Conservation (phyloP, 1,140 invertebrate species). For the Holotrichia oblita region DNA sequence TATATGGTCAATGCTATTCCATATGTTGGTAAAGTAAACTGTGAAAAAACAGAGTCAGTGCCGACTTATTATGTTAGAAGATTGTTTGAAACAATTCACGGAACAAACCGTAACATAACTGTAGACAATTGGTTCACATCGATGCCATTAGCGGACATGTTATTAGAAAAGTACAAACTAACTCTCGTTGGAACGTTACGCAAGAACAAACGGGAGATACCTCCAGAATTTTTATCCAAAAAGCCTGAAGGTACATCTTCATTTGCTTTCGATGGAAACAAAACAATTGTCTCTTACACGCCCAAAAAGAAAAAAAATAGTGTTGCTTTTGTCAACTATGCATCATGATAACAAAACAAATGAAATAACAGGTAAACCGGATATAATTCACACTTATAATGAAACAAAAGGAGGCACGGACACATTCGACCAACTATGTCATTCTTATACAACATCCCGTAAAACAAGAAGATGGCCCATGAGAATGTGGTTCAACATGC, state of each 20-base stretch:
- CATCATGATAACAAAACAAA: not conserved
- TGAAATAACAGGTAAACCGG: slow-evolving; percentile 45
- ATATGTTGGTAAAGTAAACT: slow-evolving; percentile 45
- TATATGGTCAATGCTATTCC: slow-evolving; percentile 45
- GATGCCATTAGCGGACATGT: no score
- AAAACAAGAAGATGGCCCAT: slow-evolving; percentile 46
- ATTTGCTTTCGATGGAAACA: slow-evolving; percentile 16
- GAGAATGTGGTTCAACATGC: slow-evolving; percentile 3
- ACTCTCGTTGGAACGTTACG: slow-evolving; percentile 13
- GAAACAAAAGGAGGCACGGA: slow-evolving; percentile 62
- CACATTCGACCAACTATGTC: slow-evolving; percentile 61
- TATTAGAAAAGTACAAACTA: no score
- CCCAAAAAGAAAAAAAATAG: slow-evolving; percentile 39
- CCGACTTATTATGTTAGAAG: no score
- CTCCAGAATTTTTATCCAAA: no score
- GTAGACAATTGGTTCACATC: no score
- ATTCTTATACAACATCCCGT: slow-evolving; percentile 52
- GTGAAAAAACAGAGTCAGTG: no score
- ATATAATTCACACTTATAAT: slow-evolving; percentile 61
- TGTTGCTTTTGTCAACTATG: slow-evolving; percentile 35
- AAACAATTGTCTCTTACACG: slow-evolving; percentile 28
- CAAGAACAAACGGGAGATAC: slow-evolving; percentile 32
- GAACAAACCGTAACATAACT: no score
- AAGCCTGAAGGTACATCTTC: not conserved
- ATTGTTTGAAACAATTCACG: no score